These are phyloP conservation scores for Anoplius nigerrimus DNA, from an alignment of 2,888 invertebrate genomes.

Conservation along the genomic window DNA sequence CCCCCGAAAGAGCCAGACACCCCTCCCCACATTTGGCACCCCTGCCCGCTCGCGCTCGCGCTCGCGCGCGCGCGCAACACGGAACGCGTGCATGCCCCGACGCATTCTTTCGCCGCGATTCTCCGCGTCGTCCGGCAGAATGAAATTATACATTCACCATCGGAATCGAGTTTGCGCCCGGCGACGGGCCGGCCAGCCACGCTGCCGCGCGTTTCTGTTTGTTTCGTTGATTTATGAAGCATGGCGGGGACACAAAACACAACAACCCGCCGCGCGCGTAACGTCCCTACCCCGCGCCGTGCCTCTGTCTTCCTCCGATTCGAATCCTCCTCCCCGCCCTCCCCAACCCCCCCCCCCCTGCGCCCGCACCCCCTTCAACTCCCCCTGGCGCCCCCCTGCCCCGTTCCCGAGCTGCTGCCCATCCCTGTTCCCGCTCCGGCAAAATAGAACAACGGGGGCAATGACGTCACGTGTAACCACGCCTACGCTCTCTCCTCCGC, in stretches of 20 bases:
- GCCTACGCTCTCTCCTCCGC: slow-evolving; percentile 47
- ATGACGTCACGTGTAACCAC: slow-evolving; percentile 71
- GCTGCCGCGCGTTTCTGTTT: slow-evolving; percentile 67
- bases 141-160: slow-evolving; percentile 66
- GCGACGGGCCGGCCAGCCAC: slow-evolving; percentile 52
- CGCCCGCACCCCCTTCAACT: slow-evolving; percentile 29
- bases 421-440: slow-evolving; percentile 44
- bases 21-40: too few species aligned
- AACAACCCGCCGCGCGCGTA: slow-evolving; percentile 50
- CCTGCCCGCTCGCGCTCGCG: too few species aligned
- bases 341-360: slow-evolving; percentile 38
- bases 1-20: too few species aligned
- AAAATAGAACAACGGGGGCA: slow-evolving; percentile 66
- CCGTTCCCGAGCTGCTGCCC: slow-evolving; percentile 44
- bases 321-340: slow-evolving; percentile 27
- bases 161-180: slow-evolving; percentile 60
- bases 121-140: slow-evolving; percentile 39
- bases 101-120: too few species aligned
- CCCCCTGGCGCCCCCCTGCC: slow-evolving; percentile 42
- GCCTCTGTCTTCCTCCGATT: slow-evolving; percentile 3
- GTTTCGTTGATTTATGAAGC: slow-evolving; percentile 74
- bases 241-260: slow-evolving; percentile 72
- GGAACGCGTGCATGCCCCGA: too few species aligned
- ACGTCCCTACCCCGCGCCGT: slow-evolving; percentile 10
- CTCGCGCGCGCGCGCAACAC: too few species aligned